Evolutionary conservation across 1,140 invertebrate species (phyloP), one percentile per base, ranked within the genome.

Genomic region (Pissodes strobi): DNA sequence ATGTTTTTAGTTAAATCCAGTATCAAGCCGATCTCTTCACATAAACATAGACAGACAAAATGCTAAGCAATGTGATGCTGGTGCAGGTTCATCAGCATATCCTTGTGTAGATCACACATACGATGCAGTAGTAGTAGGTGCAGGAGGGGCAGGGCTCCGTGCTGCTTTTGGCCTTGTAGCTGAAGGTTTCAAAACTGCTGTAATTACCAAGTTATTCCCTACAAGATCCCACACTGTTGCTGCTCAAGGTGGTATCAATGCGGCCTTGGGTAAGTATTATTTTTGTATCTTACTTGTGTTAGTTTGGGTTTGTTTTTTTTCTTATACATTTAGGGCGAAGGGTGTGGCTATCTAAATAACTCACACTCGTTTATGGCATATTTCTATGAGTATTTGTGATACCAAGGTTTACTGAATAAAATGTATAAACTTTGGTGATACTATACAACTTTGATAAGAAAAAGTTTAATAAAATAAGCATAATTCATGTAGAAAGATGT

Each of bases 141-240:
- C 93, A 37, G 94, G 95, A 41, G 95, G 95, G 17, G 93, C 94
- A 13, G 95, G 95, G 41, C 82, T 97, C 1, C 81, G 94, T 45
- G 93, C 94, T 15, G 93, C 93, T 1, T 94, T 95, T 79, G 93
- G 93, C 51, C 81, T 97, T n/a, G 92, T 93, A 2, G 87, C 91
- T 64, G 88, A 92, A 74, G 94, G 94, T 10, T 95, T 94, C 72
- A 91, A 90, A 70, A 95, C 92, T 10, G 94, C 95, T 37, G 92
- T 94, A n/a, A 84, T 97, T 48, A 94, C 93, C 2, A 97, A 97
- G 79, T 75, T 97, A 3, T 97, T 97, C 77, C 94, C 95, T 0
- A 97, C 90, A 1, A 80, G 91, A 58, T 94, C 91, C 9, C 94
- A 97, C 76, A 97, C 94, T 1, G 92, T 97, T 9, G 94, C 94